Base-by-base conservation (phyloP, 2,113 vertebrate genomes). In the Marmota flaviventris region DNA sequence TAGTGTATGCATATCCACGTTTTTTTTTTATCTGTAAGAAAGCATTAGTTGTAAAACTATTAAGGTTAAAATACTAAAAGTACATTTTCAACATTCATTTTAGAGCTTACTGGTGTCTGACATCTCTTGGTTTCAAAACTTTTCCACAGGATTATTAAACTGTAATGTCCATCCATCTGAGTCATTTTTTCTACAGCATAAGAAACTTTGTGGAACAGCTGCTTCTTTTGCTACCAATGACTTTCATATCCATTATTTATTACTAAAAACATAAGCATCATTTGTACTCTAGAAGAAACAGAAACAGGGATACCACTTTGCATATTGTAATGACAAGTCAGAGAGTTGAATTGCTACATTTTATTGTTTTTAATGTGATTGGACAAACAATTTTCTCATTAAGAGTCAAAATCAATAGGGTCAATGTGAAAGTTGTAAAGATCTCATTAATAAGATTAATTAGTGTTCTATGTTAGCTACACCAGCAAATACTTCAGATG, bases 331-430 rank as follows among this genome's bases (percentile, higher is more conserved):
- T 79, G n/a, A 51, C 27, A 89, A 94, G 39, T 85, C 89, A 98
- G 63, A 93, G 91, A 94, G 61, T 90, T 97, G 82, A 94, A 96
- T 67, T 94, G 39, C 32, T 90, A 91, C 18, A 94, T 97, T 98
- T 96, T 93, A 97, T 58, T 97, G 48, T 92, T 83, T 97, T 90
- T 95, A 32, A 58, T 93, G 75, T 42, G 39, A 95, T 65, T 96
- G 92, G 89, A 88, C 63, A 93, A 81, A 94, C 7, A 95, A 32
- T 96, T 90, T 72, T 89, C 27, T 72, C 93, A 94, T 96, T 97
- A 96, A 78, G 58, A 25, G 61, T 92, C 77, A 92, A 95, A 96
- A 97, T 95, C 87, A 95, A 93, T 94, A 94, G 37, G 91, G 27
- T 24, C 72, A 85, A 79, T 82, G 37, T 75, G 72, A 96, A 97